Evolutionary conservation across 2,888 invertebrate genomes (phyloP), one percentile per base, ranked within the genome.

Genomic region (Lithophane leautieri): DNA sequence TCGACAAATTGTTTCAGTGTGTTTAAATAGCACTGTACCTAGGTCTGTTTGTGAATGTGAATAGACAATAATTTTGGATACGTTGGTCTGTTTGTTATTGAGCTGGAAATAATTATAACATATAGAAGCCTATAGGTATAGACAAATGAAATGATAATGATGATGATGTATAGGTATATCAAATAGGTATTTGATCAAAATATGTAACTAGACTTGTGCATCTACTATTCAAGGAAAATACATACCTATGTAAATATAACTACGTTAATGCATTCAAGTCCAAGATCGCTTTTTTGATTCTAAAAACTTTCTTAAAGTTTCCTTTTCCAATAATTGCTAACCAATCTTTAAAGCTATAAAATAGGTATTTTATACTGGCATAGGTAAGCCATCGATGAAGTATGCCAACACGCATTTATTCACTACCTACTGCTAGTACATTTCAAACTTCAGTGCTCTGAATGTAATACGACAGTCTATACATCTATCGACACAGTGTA

Each of bases 1-100:
- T 61, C 7, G 28, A 8, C 40, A 47, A 40, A 76, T 54, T 61
- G 54, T 61, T 54, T 76, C 47, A 47, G 47, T 44, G 14, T 54
- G 42, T 52, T 60, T 44, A 25, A 34, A 44, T 34, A 42, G 11
- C 42, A 50, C 34, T 12, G 7, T n/a, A 34, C 34, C 34, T 4
- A 54, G 4, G 16, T 16, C 42, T 40, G 8, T 67, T 74, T 52
- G 19, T 50, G 22, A 22, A 56, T 4, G 19, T 7, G 14, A 56
- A 34, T 34, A 44, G 25, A 69, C 16, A 25, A 25, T 12, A 25
- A 65, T 25, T 34, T 42, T 50, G 12, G 1, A 52, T 60, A 14
- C n/a, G 47, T 42, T 60, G 19, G 2, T 16, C 8, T 44, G 42
- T 52, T 61, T 67, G 9, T n/a, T 34, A 76, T 25, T 74, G 40